Percentiles rank a stretch among this genome's conserved stretches.
Conservation (phyloP, 2,888 invertebrate genomes). For the Tillus elongatus region DNA sequence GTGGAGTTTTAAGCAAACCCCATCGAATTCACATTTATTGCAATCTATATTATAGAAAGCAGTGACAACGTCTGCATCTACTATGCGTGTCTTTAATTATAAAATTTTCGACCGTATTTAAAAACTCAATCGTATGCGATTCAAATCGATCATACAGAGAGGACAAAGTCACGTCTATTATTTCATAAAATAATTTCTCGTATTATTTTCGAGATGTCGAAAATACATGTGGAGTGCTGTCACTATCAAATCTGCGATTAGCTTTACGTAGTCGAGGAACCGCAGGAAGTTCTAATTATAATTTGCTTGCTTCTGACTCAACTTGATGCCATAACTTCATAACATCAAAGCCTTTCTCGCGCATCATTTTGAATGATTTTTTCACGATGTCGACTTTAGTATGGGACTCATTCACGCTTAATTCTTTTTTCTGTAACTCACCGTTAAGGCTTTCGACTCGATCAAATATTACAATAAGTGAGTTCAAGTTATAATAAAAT, state of each 20-base stretch:
- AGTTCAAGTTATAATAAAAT: neutral
- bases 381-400: neutral
- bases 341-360: slow-evolving; percentile 1
- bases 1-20: too few species aligned
- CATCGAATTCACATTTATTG: too few species aligned
- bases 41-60: neutral
- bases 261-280: neutral
- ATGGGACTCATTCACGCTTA: slow-evolving; percentile 2
- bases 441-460: too few species aligned
- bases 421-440: too few species aligned
- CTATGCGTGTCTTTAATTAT: neutral
- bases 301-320: neutral
- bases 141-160: slow-evolving; percentile 3
- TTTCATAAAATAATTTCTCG: slow-evolving; percentile 4
- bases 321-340: slow-evolving; percentile 2
- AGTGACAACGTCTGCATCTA: neutral
- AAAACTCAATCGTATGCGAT: slow-evolving; percentile 1
- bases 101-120: neutral
- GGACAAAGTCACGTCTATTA: neutral
- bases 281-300: slow-evolving; percentile 1
- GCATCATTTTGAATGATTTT: neutral
- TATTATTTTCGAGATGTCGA: slow-evolving; percentile 3
- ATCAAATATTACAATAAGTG: slow-evolving; percentile 2
- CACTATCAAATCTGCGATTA: neutral
- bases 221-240: neutral